Conservation (phyloP, 2,888 invertebrate species). For the Ophion costatus region DNA sequence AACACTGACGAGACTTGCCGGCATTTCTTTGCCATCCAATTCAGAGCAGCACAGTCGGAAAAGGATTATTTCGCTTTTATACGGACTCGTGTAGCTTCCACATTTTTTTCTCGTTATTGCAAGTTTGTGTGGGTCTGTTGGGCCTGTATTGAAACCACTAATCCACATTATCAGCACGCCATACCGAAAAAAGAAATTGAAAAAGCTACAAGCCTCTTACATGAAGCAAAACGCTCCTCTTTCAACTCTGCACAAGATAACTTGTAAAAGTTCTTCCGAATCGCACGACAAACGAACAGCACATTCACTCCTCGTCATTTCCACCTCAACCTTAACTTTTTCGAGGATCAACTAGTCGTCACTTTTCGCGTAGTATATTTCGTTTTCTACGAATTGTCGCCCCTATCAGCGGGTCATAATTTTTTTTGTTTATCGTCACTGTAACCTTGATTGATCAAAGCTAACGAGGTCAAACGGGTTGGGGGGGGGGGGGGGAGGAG, state of each 20-base stretch:
- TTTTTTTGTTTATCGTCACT: conserved; percentile 14
- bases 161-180: neutral
- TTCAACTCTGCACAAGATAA: neutral
- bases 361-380: conserved; percentile 1
- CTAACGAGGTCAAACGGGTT: conserved; percentile 31
- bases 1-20: neutral
- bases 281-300: neutral
- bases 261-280: neutral
- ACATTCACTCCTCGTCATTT: neutral
- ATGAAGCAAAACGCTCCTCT: neutral
- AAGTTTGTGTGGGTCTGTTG: too few relatives aligned
- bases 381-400: neutral
- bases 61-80: neutral
- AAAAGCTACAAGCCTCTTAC: neutral
- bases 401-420: neutral
- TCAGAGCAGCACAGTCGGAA: neutral
- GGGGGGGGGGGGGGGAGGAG: neutral
- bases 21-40: neutral
- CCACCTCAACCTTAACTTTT: neutral
- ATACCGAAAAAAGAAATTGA: neutral
- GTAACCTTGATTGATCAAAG: conserved; percentile 53
- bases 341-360: conserved; percentile 1
- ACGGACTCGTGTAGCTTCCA: neutral
- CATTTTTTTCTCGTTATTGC: neutral
- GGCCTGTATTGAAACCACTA: neutral